A percentile compares a stretch with the other conserved stretches of the same genome.
Conservation (phyloP, 1,140 invertebrate genomes). For the Platyscapa corneri region DNA sequence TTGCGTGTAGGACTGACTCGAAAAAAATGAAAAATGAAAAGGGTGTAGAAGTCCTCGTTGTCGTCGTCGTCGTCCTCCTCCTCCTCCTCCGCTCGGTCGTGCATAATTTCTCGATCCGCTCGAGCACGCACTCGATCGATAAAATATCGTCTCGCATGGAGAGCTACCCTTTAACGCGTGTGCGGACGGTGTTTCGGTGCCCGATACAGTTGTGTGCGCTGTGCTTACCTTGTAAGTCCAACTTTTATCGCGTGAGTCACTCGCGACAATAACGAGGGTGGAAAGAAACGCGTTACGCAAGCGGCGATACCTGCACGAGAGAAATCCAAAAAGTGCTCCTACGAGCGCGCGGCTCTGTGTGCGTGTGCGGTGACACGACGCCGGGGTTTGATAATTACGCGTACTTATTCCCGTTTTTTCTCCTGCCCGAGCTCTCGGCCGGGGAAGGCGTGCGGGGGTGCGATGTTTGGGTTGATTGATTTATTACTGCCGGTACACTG, state of each 20-base stretch:
- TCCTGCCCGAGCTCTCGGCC: background rate
- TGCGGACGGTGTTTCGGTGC: conserved; percentile 19
- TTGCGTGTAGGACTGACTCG: conserved; percentile 41
- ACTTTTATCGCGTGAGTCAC: conserved; percentile 51
- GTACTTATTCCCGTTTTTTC: conserved; percentile 7
- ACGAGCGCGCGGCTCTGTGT: background rate
- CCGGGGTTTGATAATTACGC: background rate
- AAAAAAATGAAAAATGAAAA: background rate
- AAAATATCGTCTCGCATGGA: conserved; percentile 44
- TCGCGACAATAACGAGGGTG: conserved; percentile 26
- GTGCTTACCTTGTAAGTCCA: too few species aligned
- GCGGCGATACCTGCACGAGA: background rate
- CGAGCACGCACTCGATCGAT: conserved; percentile 10
- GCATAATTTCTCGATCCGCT: conserved; percentile 28
- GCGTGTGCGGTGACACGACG: background rate
- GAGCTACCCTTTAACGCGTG: conserved; percentile 42
- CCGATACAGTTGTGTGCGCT: conserved; percentile 15
- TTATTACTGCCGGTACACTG: conserved; percentile 20
- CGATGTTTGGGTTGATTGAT: conserved; percentile 35
- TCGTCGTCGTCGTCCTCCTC: too few species aligned
- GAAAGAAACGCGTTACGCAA: background rate
- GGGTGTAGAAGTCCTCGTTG: too few species aligned
- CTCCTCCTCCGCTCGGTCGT: background rate
- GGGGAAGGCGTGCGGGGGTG: background rate
- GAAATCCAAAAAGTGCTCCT: background rate